A percentile compares a stretch with the other conserved stretches of the same genome.
Conservation (phyloP, 2,113 vertebrate species). For the Aspidoscelis tigris region DNA sequence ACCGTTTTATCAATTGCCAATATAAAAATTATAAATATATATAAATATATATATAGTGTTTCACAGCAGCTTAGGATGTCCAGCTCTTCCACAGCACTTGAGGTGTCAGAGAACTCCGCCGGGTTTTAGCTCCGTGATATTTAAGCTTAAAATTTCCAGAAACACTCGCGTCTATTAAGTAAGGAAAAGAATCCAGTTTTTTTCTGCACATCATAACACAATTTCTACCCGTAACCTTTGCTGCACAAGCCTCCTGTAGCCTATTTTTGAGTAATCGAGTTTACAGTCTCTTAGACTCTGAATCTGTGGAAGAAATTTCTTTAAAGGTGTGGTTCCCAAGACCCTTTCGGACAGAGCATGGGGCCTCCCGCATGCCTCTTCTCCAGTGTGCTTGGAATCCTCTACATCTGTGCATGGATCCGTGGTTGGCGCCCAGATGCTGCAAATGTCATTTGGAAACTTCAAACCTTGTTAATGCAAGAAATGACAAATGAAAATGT, state of each 20-base stretch:
- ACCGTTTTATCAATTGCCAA: conserved; percentile 87
- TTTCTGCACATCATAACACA: conserved; percentile 47
- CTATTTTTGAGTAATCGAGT: conserved; percentile 77
- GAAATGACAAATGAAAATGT: conserved; percentile 88
- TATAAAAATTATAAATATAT: conserved; percentile 82
- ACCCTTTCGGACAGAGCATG: conserved; percentile 17
- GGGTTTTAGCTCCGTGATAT: conserved; percentile 77
- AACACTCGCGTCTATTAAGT: conserved; percentile 78
- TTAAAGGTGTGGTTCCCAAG: conserved; percentile 12
- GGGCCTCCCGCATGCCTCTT: conserved; percentile 19
- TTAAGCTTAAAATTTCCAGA: conserved; percentile 84
- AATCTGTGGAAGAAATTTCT: conserved; percentile 78
- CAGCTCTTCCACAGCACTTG: conserved; percentile 82
- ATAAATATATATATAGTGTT: conserved; percentile 85
- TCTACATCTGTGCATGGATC: conserved; percentile 21
- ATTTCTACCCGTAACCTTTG: conserved; percentile 75
- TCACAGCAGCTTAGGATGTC: conserved; percentile 84
- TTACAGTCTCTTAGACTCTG: conserved; percentile 82
- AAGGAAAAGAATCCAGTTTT: conserved; percentile 42
- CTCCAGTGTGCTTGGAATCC: conserved; percentile 24
- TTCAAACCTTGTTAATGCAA: conserved; percentile 87
- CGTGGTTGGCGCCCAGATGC: conserved; percentile 73
- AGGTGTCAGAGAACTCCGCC: conserved; percentile 68
- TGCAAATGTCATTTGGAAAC: conserved; percentile 86
- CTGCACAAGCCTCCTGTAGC: conserved; percentile 78